These are phyloP conservation scores for Cyphomyrus discorhynchus DNA, from an alignment of 2,113 vertebrate species.

Conservation along the genomic window DNA sequence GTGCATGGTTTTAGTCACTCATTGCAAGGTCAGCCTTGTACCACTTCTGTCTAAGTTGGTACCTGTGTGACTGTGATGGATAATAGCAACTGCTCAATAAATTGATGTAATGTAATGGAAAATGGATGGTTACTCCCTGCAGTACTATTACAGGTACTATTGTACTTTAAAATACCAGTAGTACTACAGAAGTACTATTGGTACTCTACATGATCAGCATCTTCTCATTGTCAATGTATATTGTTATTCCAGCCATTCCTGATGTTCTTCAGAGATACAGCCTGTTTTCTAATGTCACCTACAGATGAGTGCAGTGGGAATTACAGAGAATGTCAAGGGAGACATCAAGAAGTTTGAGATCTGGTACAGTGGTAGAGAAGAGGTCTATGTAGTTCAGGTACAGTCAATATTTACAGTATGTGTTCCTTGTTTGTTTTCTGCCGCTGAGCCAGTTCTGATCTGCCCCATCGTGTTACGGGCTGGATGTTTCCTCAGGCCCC, in stretches of 20 bases:
- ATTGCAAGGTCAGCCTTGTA: background rate
- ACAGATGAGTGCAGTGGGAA: slow-evolving; percentile 84
- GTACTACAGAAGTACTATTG: background rate
- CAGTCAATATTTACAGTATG: background rate
- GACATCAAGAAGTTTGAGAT: slow-evolving; percentile 94
- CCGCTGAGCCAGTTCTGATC: background rate
- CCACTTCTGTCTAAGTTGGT: background rate
- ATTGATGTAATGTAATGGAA: background rate
- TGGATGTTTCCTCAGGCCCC: slow-evolving; percentile 65
- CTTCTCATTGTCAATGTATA: background rate
- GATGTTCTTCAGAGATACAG: background rate
- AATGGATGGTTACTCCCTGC: background rate
- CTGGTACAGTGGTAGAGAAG: slow-evolving; percentile 85
- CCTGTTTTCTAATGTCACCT: slow-evolving; percentile 14
- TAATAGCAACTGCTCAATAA: background rate
- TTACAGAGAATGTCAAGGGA: slow-evolving; percentile 90
- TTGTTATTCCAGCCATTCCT: background rate
- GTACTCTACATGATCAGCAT: background rate
- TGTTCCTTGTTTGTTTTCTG: background rate
- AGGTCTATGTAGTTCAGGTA: slow-evolving; percentile 83
- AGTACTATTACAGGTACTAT: background rate
- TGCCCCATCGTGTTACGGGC: background rate
- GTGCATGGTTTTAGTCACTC: background rate
- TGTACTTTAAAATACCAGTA: background rate
- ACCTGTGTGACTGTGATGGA: background rate